These are phyloP conservation scores for Teinopalpus imperialis DNA, from an alignment of 2,888 invertebrate species.

Conservation along the genomic window DNA sequence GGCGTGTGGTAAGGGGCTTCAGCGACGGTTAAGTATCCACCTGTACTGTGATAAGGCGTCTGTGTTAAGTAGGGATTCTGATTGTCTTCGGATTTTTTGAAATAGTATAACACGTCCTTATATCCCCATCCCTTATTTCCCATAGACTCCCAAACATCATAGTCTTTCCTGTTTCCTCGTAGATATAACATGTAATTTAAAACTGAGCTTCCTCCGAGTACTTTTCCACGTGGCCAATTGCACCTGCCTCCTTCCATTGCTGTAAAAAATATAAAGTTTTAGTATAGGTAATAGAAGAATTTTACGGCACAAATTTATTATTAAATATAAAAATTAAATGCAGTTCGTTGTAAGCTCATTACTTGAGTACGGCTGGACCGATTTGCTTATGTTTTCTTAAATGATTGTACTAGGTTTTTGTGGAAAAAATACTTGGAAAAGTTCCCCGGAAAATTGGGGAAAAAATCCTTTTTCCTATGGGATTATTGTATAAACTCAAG, in stretches of 20 bases:
- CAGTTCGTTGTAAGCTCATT: too few species aligned
- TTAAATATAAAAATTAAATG: too few species aligned
- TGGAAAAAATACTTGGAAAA: too few species aligned
- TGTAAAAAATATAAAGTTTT: slow-evolving; percentile 55
- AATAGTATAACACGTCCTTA: slow-evolving; percentile 89
- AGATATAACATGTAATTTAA: slow-evolving; percentile 96
- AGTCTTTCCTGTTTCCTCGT: slow-evolving; percentile 93
- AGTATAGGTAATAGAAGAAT: too few species aligned
- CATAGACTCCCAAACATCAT: slow-evolving; percentile 92
- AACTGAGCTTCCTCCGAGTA: slow-evolving; percentile 94
- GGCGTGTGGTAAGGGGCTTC: slow-evolving; percentile 95
- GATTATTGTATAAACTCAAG: too few species aligned
- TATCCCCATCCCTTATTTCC: slow-evolving; percentile 96
- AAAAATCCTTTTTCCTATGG: too few species aligned
- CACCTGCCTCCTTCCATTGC: slow-evolving; percentile 92
- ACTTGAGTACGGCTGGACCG: too few species aligned
- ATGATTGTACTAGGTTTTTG: too few species aligned
- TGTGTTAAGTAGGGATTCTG: slow-evolving; percentile 90
- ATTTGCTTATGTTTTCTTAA: too few species aligned
- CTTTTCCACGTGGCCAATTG: slow-evolving; percentile 96
- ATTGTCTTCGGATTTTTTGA: slow-evolving; percentile 96
- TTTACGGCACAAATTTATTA: too few species aligned
- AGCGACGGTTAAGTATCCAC: slow-evolving; percentile 91
- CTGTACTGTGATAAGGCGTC: slow-evolving; percentile 90
- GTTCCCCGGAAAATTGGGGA: too few species aligned